Conservation (phyloP, 30 jellyfish, hydroid and myxozoan species). For the Aurelia aurita region DNA sequence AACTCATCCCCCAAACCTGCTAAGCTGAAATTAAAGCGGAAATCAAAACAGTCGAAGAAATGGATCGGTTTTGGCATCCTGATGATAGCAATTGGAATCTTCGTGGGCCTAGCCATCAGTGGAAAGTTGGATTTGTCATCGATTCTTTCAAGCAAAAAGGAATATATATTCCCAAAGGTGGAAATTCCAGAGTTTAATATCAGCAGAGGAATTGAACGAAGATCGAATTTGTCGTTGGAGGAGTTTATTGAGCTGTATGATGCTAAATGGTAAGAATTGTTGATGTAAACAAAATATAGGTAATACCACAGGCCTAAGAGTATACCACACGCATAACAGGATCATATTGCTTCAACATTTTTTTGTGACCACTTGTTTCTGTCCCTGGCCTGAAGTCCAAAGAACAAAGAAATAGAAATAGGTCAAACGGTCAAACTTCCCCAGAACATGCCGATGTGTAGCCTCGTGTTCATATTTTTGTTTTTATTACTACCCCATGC, state of each 20-base stretch:
- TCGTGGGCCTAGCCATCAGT: neutral
- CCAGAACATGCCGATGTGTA: no score
- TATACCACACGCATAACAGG: no score
- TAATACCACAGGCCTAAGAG: no score
- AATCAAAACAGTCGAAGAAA: neutral
- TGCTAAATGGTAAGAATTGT: conserved; percentile 72
- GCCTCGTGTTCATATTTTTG: no score
- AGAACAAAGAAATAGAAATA: no score
- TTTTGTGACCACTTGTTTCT: no score
- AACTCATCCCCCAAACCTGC: neutral
- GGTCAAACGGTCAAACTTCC: no score
- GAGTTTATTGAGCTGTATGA: conserved; percentile 68
- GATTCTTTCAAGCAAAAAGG: neutral
- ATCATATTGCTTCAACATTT: no score
- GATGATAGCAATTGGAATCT: conserved; percentile 10
- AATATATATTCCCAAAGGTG: conserved; percentile 4
- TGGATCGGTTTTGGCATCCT: conserved; percentile 2
- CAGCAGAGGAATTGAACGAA: conserved; percentile 74
- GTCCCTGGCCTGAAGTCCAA: no score
- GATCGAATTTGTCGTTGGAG: conserved; percentile 71
- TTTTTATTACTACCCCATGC: no score
- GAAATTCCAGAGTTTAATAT: conserved; percentile 54
- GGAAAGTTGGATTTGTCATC: neutral
- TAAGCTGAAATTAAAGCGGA: conserved; percentile 8
- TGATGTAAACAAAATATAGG: neutral